phyloP scores from a whole-genome alignment of 1,140 invertebrate species.

The Polyergus mexicanus region DNA sequence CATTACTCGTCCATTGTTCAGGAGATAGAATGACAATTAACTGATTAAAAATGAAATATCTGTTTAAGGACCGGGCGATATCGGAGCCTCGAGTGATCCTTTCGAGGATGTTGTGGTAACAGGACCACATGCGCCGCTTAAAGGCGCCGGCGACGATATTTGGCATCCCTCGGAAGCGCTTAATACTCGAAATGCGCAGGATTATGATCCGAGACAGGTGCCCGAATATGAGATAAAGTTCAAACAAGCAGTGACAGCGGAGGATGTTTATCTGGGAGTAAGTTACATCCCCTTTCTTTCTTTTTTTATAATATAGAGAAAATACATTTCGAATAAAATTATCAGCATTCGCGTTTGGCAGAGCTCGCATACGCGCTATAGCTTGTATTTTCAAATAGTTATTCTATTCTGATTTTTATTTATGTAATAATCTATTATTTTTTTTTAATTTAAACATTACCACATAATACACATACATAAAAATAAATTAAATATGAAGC shows the following conservation, averaged over 20 bases:
- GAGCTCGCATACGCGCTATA: background rate
- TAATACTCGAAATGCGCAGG: conserved; percentile 83
- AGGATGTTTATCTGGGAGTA: conserved; percentile 95
- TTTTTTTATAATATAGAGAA: background rate
- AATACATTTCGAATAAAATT: background rate
- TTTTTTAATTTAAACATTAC: background rate
- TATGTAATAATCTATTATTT: background rate
- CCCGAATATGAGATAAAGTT: conserved; percentile 94
- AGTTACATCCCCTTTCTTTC: conserved; percentile 39
- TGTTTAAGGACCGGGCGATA: conserved; percentile 80
- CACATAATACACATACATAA: too few species aligned
- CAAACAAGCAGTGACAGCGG: conserved; percentile 93
- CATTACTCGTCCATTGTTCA: background rate
- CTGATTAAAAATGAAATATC: conserved; percentile 6
- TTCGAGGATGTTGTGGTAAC: background rate
- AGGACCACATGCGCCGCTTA: conserved; percentile 75
- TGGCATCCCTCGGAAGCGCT: conserved; percentile 87
- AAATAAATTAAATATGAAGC: background rate
- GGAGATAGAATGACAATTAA: background rate
- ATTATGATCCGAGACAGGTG: conserved; percentile 89
- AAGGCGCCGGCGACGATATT: conserved; percentile 84
- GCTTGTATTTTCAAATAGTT: background rate
- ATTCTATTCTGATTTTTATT: background rate
- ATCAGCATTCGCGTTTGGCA: background rate
- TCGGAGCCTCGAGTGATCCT: conserved; percentile 66